Evolutionary conservation across 2,113 vertebrate genomes (phyloP).

Genomic region (Ptyas mucosa): DNA sequence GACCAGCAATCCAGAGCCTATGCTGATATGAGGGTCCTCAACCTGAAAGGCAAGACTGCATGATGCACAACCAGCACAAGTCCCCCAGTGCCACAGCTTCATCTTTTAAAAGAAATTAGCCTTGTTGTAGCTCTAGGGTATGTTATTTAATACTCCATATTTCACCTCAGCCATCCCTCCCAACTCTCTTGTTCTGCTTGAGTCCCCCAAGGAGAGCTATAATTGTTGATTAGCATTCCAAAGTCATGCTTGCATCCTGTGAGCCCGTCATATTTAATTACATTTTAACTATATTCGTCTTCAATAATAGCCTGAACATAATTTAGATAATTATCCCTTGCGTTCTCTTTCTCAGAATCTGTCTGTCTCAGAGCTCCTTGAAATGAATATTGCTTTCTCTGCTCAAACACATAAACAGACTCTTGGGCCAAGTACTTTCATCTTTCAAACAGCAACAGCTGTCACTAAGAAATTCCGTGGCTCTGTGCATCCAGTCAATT

Average conservation of each 20-base stretch:
- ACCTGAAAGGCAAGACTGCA: constrained; percentile 29
- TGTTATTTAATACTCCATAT: constrained; percentile 44
- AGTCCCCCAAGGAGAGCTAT: constrained; percentile 69
- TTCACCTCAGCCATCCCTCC: constrained; percentile 51
- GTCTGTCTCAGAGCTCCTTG: constrained; percentile 65
- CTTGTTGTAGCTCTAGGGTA: constrained; percentile 34
- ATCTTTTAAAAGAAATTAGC: constrained; percentile 51
- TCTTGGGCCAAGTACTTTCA: constrained; percentile 59
- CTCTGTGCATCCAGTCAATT: constrained; percentile 34
- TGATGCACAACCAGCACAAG: constrained; percentile 34
- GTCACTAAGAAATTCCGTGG: constrained; percentile 36
- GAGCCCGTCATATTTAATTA: constrained; percentile 79
- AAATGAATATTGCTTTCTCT: constrained; percentile 67
- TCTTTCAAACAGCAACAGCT: constrained; percentile 55
- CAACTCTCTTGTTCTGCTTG: constrained; percentile 37
- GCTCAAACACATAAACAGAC: constrained; percentile 71
- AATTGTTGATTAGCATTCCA: constrained; percentile 81
- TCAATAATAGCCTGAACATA: constrained; percentile 78
- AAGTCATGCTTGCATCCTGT: constrained; percentile 74
- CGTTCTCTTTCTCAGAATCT: constrained; percentile 74
- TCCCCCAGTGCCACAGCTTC: constrained; percentile 19
- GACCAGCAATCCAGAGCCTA: constrained; percentile 2
- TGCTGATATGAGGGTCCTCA: constrained; percentile 30
- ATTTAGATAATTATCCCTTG: constrained; percentile 80
- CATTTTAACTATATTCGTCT: constrained; percentile 80